Percentiles rank a stretch among this genome's conserved stretches.
phyloP scores from a whole-genome alignment of 2,888 invertebrate genomes.

The Patella depressa region DNA sequence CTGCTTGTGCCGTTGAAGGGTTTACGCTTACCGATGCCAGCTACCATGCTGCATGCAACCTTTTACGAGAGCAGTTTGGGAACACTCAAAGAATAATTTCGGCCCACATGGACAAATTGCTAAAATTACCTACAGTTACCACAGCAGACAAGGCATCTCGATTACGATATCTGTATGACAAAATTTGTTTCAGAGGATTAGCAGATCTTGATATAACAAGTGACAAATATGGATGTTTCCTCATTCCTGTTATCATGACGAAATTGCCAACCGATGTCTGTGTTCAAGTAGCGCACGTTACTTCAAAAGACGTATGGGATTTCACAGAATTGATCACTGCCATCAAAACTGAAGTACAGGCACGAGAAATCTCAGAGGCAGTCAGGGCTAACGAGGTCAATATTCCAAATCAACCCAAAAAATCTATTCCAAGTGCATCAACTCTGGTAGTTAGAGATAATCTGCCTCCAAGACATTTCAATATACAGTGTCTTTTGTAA shows the following conservation, averaged over 20 bases:
- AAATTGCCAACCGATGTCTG: constrained; percentile 13
- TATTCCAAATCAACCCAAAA: too few species aligned
- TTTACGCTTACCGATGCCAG: background rate
- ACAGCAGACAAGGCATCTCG: background rate
- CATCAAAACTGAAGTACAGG: too few species aligned
- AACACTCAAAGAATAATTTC: constrained; percentile 5
- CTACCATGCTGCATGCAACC: background rate
- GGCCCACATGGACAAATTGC: background rate
- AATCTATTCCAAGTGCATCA: too few species aligned
- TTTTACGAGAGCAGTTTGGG: background rate
- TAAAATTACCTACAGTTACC: background rate
- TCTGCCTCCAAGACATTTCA: too few species aligned
- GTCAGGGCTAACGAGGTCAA: too few species aligned
- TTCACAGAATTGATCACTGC: too few species aligned
- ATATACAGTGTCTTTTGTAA: too few species aligned
- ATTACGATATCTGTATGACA: background rate
- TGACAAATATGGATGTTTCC: constrained; percentile 12
- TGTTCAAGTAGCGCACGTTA: too few species aligned
- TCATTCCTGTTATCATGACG: constrained; percentile 9
- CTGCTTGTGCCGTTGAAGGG: background rate
- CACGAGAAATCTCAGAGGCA: too few species aligned
- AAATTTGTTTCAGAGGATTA: background rate
- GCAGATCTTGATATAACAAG: background rate
- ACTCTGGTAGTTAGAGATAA: too few species aligned
- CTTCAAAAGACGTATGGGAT: too few species aligned